Conservation (phyloP, 1,140 invertebrate species). For the Neotoxoptera formosana region DNA sequence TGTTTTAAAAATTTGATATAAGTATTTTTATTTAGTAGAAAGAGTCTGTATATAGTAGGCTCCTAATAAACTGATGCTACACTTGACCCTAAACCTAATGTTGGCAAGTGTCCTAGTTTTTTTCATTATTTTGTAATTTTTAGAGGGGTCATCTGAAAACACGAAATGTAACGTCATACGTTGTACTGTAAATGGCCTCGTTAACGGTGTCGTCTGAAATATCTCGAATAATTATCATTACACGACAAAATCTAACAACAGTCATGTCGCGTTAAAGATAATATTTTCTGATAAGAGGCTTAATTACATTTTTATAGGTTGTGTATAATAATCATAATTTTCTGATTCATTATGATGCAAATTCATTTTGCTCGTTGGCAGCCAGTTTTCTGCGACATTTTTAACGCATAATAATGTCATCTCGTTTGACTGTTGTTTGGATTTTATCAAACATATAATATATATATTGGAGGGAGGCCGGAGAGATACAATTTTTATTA, state of each 20-base stretch:
- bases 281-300: neutral
- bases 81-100: neutral
- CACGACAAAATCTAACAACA: neutral
- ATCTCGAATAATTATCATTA: neutral
- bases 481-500: neutral
- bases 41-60: neutral
- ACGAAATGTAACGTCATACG: neutral
- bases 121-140: neutral
- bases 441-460: neutral
- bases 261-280: neutral
- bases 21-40: neutral
- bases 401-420: neutral
- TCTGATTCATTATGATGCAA: neutral
- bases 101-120: neutral
- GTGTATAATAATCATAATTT: neutral
- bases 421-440: neutral
- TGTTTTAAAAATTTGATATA: neutral
- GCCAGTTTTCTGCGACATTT: neutral
- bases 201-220: neutral
- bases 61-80: neutral
- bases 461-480: neutral
- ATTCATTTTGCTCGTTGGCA: neutral
- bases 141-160: neutral
- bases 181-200: neutral
- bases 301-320: neutral